These are phyloP conservation scores for Tenthredo mesomela DNA, from an alignment of 2,888 invertebrate species.

Conservation along the genomic window DNA sequence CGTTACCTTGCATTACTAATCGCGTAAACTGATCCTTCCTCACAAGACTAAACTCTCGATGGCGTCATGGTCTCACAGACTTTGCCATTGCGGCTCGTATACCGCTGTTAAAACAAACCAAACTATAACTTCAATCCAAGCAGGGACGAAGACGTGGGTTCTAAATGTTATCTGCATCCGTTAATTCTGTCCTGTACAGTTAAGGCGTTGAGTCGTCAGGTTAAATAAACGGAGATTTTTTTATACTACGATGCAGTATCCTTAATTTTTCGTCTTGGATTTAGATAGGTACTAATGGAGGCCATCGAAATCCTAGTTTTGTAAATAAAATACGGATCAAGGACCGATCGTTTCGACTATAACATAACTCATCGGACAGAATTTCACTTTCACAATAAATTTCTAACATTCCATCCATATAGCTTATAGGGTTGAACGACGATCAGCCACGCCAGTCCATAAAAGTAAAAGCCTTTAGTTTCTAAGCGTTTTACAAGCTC, in stretches of 20 bases:
- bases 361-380: not conserved
- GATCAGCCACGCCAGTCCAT: not conserved
- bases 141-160: not conserved
- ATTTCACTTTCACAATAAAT: constrained; percentile 24
- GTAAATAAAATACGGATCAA: not conserved
- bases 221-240: constrained; percentile 17
- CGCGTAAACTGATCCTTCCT: not conserved
- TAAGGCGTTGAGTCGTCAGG: not conserved
- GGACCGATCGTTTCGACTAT: not conserved
- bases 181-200: not conserved
- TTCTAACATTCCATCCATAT: not conserved
- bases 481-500: constrained; percentile 25
- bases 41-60: not conserved
- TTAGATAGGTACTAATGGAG: not conserved
- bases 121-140: not conserved
- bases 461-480: constrained; percentile 37
- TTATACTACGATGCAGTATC: not conserved
- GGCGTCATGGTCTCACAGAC: not conserved
- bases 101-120: not conserved
- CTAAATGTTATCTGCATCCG: not conserved
- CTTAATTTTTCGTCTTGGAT: not conserved
- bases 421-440: not conserved
- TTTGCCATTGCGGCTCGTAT: not conserved
- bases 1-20: not conserved
- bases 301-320: not conserved